Percentiles rank a stretch among this genome's conserved stretches.
Conservation (phyloP, 2,888 invertebrate genomes). For the Hydraecia micacea region DNA sequence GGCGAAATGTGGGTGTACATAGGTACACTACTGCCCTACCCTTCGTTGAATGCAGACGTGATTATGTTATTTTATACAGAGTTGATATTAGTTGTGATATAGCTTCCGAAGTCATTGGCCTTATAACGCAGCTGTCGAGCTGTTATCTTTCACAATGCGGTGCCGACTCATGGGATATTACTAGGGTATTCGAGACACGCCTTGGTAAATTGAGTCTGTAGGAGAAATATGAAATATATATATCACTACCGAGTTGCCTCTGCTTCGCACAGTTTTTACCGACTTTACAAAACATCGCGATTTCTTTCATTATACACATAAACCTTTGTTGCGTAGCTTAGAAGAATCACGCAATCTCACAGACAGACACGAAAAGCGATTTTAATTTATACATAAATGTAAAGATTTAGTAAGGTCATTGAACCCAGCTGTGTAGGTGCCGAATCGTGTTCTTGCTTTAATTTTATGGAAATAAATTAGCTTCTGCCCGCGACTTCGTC, state of each 20-base stretch:
- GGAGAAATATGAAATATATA: neutral
- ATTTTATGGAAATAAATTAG: neutral
- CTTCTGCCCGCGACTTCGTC: no score
- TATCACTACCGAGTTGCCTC: neutral
- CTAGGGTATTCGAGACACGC: neutral
- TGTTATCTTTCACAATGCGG: conserved; percentile 56
- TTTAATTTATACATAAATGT: no score
- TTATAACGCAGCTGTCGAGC: conserved; percentile 56
- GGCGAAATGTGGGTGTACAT: no score
- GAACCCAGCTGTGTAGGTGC: neutral
- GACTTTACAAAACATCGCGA: neutral
- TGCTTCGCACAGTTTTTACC: neutral
- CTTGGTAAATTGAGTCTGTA: conserved; percentile 9
- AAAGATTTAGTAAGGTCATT: neutral
- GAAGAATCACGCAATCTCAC: no score
- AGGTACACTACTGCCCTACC: neutral
- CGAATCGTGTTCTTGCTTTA: neutral
- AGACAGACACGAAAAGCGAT: no score
- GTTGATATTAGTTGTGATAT: conserved; percentile 37
- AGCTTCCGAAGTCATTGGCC: conserved; percentile 49
- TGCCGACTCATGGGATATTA: conserved; percentile 37
- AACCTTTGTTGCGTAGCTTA: no score
- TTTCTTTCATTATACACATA: neutral
- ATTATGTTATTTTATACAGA: neutral
- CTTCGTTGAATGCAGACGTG: neutral